A percentile compares a stretch with the other conserved stretches of the same genome.
Conservation (phyloP, 1,140 invertebrate species). For the Bactericera cockerelli region DNA sequence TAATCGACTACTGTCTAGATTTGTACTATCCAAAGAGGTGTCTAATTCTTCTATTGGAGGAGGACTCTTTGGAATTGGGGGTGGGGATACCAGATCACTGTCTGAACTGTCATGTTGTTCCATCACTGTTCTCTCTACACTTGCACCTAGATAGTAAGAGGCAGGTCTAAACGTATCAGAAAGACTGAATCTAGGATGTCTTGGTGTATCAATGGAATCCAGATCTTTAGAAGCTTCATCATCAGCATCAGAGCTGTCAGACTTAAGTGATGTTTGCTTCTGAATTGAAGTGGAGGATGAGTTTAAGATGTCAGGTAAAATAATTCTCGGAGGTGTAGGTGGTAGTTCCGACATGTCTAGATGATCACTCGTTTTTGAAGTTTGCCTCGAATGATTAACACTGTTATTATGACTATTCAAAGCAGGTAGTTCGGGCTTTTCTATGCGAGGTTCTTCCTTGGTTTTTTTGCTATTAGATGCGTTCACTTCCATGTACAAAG, state of each 20-base stretch:
- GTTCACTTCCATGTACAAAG: slow-evolving; percentile 65
- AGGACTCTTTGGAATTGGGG: slow-evolving; percentile 59
- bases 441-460: slow-evolving; percentile 4
- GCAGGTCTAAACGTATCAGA: slow-evolving; percentile 74
- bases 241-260: slow-evolving; percentile 66
- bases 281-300: slow-evolving; percentile 24
- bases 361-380: slow-evolving; percentile 3
- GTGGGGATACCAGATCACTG: slow-evolving; percentile 61
- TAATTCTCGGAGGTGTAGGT: slow-evolving; percentile 26
- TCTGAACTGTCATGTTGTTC: slow-evolving; percentile 65
- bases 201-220: slow-evolving; percentile 45
- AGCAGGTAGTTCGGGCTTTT: neutral
- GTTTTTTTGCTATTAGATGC: slow-evolving; percentile 22
- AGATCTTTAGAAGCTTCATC: slow-evolving; percentile 68
- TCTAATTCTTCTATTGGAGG: slow-evolving; percentile 51
- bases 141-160: slow-evolving; percentile 61
- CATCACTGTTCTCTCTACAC: slow-evolving; percentile 19
- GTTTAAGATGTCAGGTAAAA: slow-evolving; percentile 49
- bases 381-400: neutral
- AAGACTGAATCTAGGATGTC: slow-evolving; percentile 58
- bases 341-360: slow-evolving; percentile 15
- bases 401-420: neutral
- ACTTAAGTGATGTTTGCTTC: slow-evolving; percentile 30
- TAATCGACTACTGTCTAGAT: slow-evolving; percentile 6
- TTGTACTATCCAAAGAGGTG: slow-evolving; percentile 26